Base-by-base conservation (phyloP, 2,888 invertebrate genomes). In the Ypsolopha sequella region DNA sequence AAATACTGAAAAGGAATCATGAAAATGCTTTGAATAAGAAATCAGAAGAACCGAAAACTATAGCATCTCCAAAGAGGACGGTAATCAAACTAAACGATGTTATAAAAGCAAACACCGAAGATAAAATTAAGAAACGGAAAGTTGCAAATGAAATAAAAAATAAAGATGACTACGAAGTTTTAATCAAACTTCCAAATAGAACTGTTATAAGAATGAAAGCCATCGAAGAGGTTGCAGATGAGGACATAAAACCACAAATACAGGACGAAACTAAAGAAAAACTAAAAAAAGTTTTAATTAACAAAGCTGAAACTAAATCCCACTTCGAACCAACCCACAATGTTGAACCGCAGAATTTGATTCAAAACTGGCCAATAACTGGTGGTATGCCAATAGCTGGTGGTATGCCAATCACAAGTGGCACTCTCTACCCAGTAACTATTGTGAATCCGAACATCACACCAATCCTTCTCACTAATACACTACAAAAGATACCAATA, bases 141-240 rank as follows among this genome's bases (percentile, higher is more conserved):
- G 47, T 38, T 1, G 24, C 7, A 9, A 44, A 35, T 35, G 33
- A 55, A 58, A 41, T 36, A 55, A 11, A 43, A 50, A n/a, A 54
- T 45, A 53, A 58, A 7, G 11, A 60, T 1, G 73, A 78, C 54
- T 79, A 75, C 35, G 84, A 85, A 63, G 81, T 85, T 0, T 73
- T 80, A 1, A 74, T 85, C 0, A 84, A 76, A 60, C 54, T 84
- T 1, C 85, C 85, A 0, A 76, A 65, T 2, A 84, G 81, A 0
- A 81, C 75, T 43, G 68, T 74, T 51, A 73, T 86, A 0, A 70
- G 68, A 54, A 76, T 84, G 73, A 72, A 73, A 52, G 64, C 76
- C 0, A 71, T 74, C 0, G 78, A 78, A 0, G 78, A 76, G 0
- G 24, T 39, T 1, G 9, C 11, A 1, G 45, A 49, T 13, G 6